Evolutionary conservation across 1,140 invertebrate species (phyloP).

Genomic region (Spodoptera frugiperda): DNA sequence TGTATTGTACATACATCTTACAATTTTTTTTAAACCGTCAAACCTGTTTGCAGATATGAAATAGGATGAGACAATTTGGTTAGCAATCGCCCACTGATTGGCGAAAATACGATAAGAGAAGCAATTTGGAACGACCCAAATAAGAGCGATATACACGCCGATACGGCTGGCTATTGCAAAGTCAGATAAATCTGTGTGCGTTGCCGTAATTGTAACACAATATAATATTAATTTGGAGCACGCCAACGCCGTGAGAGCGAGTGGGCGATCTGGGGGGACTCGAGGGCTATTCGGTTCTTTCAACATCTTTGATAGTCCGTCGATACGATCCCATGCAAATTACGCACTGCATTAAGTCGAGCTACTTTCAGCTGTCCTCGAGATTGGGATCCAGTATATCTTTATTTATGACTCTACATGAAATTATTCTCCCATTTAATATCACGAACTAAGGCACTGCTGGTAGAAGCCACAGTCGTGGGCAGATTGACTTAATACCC

Average conservation of each 20-base stretch:
- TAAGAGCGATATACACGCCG: slow-evolving; percentile 53
- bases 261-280: slow-evolving; percentile 56
- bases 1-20: slow-evolving; percentile 35
- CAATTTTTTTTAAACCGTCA: neutral
- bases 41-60: slow-evolving; percentile 33
- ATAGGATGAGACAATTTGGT: slow-evolving; percentile 42
- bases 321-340: slow-evolving; percentile 52
- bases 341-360: slow-evolving; percentile 32
- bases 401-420: slow-evolving; percentile 25
- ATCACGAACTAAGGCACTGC: slow-evolving; percentile 11
- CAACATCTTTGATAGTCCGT: slow-evolving; percentile 54
- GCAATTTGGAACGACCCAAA: slow-evolving; percentile 62
- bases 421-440: slow-evolving; percentile 17
- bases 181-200: slow-evolving; percentile 54
- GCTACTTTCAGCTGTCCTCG: slow-evolving; percentile 34
- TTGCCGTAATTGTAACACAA: slow-evolving; percentile 65
- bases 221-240: slow-evolving; percentile 67
- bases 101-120: slow-evolving; percentile 61
- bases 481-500: slow-evolving; percentile 29
- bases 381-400: slow-evolving; percentile 37
- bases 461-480: slow-evolving; percentile 21
- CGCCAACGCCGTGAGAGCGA: slow-evolving; percentile 55
- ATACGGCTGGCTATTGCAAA: slow-evolving; percentile 52
- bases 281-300: slow-evolving; percentile 50
- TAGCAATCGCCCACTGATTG: slow-evolving; percentile 52